Percentiles rank a stretch among this genome's conserved stretches.
Conservation (phyloP, 64 coral and sea anemone species). For the Anthopleura sola region DNA sequence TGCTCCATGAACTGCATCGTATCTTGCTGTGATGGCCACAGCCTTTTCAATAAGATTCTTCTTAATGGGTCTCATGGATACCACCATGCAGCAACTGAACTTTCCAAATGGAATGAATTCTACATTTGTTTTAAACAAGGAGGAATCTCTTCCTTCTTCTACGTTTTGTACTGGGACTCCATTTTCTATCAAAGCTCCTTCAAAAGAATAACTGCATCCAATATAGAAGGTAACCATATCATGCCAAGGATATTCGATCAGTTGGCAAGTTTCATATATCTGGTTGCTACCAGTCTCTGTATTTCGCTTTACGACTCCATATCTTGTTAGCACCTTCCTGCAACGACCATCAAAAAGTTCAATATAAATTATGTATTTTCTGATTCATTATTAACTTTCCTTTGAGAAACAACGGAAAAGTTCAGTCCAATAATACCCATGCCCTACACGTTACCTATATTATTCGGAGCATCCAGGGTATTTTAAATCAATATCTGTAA, state of each 20-base stretch:
- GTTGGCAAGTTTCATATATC: neutral
- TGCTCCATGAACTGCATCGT: slow-evolving; percentile 52
- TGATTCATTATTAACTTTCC: too few species aligned
- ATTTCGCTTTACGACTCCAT: slow-evolving; percentile 14
- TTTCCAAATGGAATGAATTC: slow-evolving; percentile 33
- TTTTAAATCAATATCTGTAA: too few species aligned
- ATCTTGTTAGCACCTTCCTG: slow-evolving; percentile 16
- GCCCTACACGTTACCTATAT: too few species aligned
- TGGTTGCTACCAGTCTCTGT: slow-evolving; percentile 4
- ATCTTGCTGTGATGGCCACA: slow-evolving; percentile 30
- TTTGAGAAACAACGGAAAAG: too few species aligned
- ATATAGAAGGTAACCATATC: slow-evolving; percentile 75
- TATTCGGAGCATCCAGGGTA: too few species aligned
- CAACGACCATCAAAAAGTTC: too few species aligned
- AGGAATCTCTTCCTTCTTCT: slow-evolving; percentile 9
- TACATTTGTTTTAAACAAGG: slow-evolving; percentile 63
- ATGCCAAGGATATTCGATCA: slow-evolving; percentile 46
- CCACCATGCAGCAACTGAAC: slow-evolving; percentile 47
- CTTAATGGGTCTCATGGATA: slow-evolving; percentile 54
- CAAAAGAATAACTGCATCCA: slow-evolving; percentile 80
- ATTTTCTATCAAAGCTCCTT: slow-evolving; percentile 55
- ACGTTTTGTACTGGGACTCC: slow-evolving; percentile 51
- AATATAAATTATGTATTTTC: too few species aligned
- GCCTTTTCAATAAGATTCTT: slow-evolving; percentile 46
- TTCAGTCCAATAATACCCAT: too few species aligned